These are phyloP conservation scores for Pristionchus entomophagus DNA, from an alignment of 2,888 invertebrate species.

Conservation along the genomic window DNA sequence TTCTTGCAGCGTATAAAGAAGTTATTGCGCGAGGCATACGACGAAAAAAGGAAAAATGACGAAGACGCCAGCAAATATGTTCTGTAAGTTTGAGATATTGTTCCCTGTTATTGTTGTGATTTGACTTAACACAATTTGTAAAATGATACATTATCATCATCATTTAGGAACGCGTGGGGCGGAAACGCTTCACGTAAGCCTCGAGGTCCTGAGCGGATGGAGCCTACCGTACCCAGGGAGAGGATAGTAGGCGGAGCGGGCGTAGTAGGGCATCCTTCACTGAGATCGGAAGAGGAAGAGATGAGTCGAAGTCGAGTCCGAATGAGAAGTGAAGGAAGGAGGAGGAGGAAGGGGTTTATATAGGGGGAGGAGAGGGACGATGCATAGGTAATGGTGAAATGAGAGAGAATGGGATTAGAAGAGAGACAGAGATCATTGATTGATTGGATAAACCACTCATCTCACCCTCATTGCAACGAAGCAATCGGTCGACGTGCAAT, in stretches of 20 bases:
- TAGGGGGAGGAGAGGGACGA: neutral
- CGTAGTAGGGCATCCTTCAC: constrained; percentile 33
- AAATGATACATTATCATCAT: no score
- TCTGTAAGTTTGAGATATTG: no score
- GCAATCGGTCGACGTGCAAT: neutral
- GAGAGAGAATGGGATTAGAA: no score
- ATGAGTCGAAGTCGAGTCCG: constrained; percentile 27
- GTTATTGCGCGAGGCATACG: no score
- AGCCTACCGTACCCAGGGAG: neutral
- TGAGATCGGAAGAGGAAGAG: neutral
- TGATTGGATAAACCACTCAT: constrained; percentile 11
- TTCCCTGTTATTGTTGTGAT: no score
- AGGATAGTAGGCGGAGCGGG: constrained; percentile 17
- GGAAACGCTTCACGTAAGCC: neutral
- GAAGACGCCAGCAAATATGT: no score
- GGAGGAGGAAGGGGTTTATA: neutral
- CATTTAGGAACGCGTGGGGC: neutral
- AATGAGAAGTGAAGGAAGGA: neutral
- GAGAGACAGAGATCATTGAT: neutral
- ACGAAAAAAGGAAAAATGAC: no score
- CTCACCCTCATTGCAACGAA: neutral
- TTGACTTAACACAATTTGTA: no score
- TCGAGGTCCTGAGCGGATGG: neutral
- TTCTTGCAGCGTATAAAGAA: no score
- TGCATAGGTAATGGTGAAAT: no score